Evolutionary conservation across 2,113 vertebrate species (phyloP).

Genomic region (human): DNA sequence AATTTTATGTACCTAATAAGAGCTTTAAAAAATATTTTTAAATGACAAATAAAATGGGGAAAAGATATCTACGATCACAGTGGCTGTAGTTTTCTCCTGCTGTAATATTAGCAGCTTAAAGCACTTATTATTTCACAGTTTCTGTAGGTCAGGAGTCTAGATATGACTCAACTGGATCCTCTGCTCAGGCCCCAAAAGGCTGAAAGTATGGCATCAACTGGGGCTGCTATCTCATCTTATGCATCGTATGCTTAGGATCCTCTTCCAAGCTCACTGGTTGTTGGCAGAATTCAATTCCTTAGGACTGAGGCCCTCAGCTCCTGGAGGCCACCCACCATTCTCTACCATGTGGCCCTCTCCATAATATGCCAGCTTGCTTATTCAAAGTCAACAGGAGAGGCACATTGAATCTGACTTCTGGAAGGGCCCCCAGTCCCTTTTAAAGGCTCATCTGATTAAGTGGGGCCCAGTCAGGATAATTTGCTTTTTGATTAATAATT

Average conservation of each 20-base stretch:
- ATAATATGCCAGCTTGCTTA: neutral
- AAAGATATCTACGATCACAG: constrained; percentile 11
- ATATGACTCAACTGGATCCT: neutral
- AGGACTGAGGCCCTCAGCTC: neutral
- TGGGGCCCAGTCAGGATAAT: neutral
- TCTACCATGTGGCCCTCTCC: neutral
- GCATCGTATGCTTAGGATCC: neutral
- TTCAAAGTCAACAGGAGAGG: neutral
- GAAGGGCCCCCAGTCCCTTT: neutral
- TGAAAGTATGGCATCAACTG: neutral
- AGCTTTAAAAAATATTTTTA: constrained; percentile 19
- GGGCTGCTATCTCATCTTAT: neutral
- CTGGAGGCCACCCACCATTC: neutral
- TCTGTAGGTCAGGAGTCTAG: neutral
- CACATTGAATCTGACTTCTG: neutral
- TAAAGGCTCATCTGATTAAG: neutral
- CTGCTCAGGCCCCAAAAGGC: neutral
- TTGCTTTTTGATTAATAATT: constrained; percentile 4
- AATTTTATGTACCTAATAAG: neutral
- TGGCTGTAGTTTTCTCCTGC: neutral
- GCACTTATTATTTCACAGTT: neutral
- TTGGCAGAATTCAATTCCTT: neutral
- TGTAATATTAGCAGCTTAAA: neutral
- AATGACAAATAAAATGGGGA: constrained; percentile 21
- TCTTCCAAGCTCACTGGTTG: neutral